phyloP scores from a whole-genome alignment of 2,888 invertebrate genomes.

The Rhamphomyia laevipes region DNA sequence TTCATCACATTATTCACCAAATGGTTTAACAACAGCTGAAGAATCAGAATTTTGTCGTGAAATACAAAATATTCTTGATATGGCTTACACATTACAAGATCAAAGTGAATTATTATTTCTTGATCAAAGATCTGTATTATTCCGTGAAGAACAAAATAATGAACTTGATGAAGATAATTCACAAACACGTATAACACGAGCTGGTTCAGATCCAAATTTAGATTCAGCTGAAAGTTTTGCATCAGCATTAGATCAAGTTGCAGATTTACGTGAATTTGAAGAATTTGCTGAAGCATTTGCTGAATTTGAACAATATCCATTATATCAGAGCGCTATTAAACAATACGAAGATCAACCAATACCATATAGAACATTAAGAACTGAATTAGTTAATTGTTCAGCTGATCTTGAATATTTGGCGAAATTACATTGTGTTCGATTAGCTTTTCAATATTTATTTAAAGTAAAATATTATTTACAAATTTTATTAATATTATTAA shows the following conservation, averaged over 20 bases:
- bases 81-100: conserved; percentile 75
- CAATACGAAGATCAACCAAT: conserved; percentile 53
- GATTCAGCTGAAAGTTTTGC: conserved; percentile 93
- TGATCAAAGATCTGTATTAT: conserved; percentile 77
- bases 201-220: conserved; percentile 47
- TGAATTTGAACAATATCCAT: conserved; percentile 65
- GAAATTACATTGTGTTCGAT: conserved; percentile 85
- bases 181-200: conserved; percentile 25
- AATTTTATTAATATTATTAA: background rate
- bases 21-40: conserved; percentile 60
- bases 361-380: conserved; percentile 56
- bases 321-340: conserved; percentile 77
- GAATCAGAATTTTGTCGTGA: conserved; percentile 77
- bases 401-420: conserved; percentile 91
- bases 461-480: conserved; percentile 31
- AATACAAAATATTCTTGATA: conserved; percentile 67
- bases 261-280: conserved; percentile 80
- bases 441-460: conserved; percentile 73
- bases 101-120: conserved; percentile 79
- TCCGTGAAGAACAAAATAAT: conserved; percentile 62
- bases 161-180: conserved; percentile 32
- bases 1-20: conserved; percentile 54
- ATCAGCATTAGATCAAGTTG: conserved; percentile 87
- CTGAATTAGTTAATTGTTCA: conserved; percentile 76
- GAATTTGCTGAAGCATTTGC: conserved; percentile 65